Conservation (phyloP, 2,888 invertebrate species). For the Beris morrisii region DNA sequence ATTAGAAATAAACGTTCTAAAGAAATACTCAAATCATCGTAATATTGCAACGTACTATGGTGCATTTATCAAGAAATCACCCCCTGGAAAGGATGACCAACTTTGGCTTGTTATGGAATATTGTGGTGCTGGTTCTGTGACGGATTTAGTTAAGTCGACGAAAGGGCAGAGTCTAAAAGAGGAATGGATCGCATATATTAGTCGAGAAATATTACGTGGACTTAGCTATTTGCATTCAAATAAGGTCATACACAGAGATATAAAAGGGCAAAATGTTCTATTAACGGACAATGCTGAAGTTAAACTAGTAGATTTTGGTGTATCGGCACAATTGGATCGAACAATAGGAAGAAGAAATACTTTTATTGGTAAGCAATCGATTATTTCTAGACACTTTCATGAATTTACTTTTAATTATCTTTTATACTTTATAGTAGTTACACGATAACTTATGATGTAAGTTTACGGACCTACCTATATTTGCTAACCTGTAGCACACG, state of each 20-base stretch:
- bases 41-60: conserved; percentile 99
- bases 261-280: conserved; percentile 98
- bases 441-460: too few relatives aligned
- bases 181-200: conserved; percentile 99
- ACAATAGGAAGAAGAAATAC: conserved; percentile 99
- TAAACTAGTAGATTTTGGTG: conserved; percentile 99
- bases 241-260: conserved; percentile 99
- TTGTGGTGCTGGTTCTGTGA: conserved; percentile 98
- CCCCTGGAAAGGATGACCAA: conserved; percentile 98
- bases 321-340: conserved; percentile 97
- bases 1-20: conserved; percentile 98
- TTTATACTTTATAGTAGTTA: too few relatives aligned
- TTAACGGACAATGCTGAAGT: conserved; percentile 99
- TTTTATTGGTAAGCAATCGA: conserved; percentile 68
- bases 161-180: conserved; percentile 98
- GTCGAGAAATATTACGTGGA: conserved; percentile 92
- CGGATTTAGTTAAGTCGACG: conserved; percentile 98
- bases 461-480: too few relatives aligned
- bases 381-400: background rate
- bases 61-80: conserved; percentile 99
- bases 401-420: background rate
- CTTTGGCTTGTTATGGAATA: conserved; percentile 99
- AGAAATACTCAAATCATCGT: conserved; percentile 97
- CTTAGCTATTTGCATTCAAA: conserved; percentile 97
- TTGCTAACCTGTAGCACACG: too few relatives aligned